Base-by-base conservation (phyloP, 2,113 vertebrate genomes). In the Varanus salvator region DNA sequence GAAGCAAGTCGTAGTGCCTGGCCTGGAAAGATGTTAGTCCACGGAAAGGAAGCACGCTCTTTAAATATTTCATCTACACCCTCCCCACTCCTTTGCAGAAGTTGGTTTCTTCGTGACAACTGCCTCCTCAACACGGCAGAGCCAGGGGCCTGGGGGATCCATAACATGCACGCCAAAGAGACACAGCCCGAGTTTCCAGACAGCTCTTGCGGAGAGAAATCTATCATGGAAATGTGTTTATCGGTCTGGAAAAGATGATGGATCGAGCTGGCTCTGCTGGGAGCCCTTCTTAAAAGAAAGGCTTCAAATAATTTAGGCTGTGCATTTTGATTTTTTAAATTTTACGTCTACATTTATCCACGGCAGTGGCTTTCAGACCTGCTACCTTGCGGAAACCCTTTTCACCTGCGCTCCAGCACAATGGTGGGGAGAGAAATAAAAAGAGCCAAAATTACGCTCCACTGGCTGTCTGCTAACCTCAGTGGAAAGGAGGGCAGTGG, bases 51-150 rank as follows among this genome's bases (percentile, higher is more conserved):
- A 86, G 87, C 3, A 52, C 31, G 54, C 2, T 23, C 66, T 71
- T 29, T 3, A 21, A 25, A 75, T 38, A 52, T 76, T 77, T 44
- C 48, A 11, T 80, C 17, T 57, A 34, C 60, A 17, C n/a, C 44
- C 48, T 69, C 0, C 0, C 0, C 34, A 0, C 81, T 77, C 69
- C 78, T 93, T 93, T 78, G 83, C 76, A 85, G 0, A 0, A 60
- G 66, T 93, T 94, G 87, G 66, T 93, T 95, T 93, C 90, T 68
- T 91, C 89, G 90, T 90, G 87, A 95, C 87, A 94, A 93, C 90
- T 81, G 86, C 34, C 8, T 94, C 60, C 31, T 81, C 71, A 64
- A 88, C 83, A 89, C 54, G 69, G 86, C 85, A 77, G 78, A 90
- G 19, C 84, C 88, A 93, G 89, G 80, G 38, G 81, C 89, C 88